Conservation (phyloP, 2,113 vertebrate species). For the Pteropus alecto region DNA sequence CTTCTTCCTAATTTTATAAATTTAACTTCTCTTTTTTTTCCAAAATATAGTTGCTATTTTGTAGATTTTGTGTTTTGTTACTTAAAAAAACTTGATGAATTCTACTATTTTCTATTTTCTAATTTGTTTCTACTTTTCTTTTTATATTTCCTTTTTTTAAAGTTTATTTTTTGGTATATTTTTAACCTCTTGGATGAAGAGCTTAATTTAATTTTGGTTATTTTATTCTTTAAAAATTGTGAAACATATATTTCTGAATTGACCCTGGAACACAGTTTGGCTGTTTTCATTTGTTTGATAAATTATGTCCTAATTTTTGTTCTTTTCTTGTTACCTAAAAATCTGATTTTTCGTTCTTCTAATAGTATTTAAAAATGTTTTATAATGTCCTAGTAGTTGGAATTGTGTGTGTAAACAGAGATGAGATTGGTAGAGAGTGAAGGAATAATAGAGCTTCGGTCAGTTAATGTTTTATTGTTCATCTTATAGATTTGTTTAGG, state of each 20-base stretch:
- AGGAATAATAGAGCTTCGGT: background rate
- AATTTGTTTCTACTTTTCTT: background rate
- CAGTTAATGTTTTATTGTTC: background rate
- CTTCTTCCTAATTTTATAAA: background rate
- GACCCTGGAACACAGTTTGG: background rate
- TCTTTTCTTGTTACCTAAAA: background rate
- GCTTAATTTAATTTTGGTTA: conserved; percentile 8
- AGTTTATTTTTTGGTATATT: background rate
- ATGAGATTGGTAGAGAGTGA: too few species aligned
- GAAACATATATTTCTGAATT: background rate
- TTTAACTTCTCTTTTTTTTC: background rate
- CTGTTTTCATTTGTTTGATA: background rate
- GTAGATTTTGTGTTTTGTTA: background rate
- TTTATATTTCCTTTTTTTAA: background rate
- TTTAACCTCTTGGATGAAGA: background rate
- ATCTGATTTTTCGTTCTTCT: background rate
- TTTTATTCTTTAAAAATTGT: background rate
- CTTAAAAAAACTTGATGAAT: background rate
- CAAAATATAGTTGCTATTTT: background rate
- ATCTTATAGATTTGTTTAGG: background rate
- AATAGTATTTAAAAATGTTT: background rate
- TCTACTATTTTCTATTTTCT: background rate
- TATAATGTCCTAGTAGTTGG: background rate
- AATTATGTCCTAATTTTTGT: background rate
- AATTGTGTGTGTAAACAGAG: background rate